Conservation (phyloP, 2,888 invertebrate species). For the Drosophila engyochracea region DNA sequence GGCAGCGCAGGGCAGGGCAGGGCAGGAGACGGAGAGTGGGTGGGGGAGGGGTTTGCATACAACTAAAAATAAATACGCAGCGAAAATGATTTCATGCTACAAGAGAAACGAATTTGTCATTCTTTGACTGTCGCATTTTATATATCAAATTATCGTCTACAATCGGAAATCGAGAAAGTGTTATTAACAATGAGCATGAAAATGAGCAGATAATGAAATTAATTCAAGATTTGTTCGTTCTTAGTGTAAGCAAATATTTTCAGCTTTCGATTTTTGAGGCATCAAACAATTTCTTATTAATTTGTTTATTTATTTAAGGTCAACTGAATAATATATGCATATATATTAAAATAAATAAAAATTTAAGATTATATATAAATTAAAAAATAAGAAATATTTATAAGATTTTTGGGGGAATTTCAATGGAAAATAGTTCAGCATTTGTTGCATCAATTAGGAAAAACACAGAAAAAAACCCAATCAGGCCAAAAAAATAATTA, state of each 20-base stretch:
- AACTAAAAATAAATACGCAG: slow-evolving; percentile 2
- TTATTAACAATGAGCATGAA: background rate
- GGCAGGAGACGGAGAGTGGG: background rate
- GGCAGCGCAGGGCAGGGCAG: background rate
- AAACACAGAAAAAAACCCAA: no score
- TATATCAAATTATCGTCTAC: background rate
- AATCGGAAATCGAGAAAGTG: background rate
- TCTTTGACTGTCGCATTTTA: background rate
- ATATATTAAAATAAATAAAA: no score
- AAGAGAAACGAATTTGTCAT: background rate
- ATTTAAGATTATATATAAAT: no score
- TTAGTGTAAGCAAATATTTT: background rate
- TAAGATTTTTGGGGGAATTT: no score
- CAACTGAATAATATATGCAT: no score
- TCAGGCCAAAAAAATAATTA: no score
- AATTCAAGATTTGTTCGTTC: background rate
- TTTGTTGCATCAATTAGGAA: no score
- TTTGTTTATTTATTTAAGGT: background rate
- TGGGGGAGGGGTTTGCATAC: background rate
- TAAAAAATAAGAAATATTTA: no score
- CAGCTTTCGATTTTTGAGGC: background rate
- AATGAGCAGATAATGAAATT: background rate
- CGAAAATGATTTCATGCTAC: background rate
- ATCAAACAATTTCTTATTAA: background rate
- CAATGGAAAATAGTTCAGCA: no score